These are phyloP conservation scores for Sula dactylatra DNA, from an alignment of 2,113 vertebrate species.

Conservation along the genomic window DNA sequence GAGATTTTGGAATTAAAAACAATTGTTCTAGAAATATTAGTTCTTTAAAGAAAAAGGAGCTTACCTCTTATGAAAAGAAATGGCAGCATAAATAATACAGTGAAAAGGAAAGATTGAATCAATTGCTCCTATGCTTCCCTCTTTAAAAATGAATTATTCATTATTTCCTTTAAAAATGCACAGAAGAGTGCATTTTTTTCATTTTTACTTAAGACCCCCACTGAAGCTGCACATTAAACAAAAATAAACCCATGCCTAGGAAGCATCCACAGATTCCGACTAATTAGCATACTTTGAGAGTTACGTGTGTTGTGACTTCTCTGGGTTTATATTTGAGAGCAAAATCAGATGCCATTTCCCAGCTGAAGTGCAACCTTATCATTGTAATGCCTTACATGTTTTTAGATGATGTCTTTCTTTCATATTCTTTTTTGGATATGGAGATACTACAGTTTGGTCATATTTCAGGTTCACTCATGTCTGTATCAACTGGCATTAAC, in stretches of 20 bases:
- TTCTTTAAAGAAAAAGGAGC: neutral
- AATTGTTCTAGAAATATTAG: neutral
- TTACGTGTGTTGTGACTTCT: neutral
- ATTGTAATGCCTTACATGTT: neutral
- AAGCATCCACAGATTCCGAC: neutral
- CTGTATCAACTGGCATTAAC: neutral
- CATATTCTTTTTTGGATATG: neutral
- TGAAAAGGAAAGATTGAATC: neutral
- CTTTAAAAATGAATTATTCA: slow-evolving; percentile 50
- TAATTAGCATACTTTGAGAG: neutral
- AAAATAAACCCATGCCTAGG: neutral
- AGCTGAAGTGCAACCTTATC: neutral
- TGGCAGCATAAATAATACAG: neutral
- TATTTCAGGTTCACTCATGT: neutral
- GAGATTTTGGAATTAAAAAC: neutral
- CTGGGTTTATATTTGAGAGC: neutral
- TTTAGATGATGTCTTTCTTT: neutral
- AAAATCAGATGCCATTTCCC: neutral
- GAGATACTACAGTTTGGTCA: neutral
- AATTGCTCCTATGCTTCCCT: slow-evolving; percentile 2
- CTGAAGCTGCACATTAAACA: neutral
- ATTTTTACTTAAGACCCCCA: neutral
- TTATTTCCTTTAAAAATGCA: slow-evolving; percentile 32
- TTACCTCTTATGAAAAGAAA: neutral
- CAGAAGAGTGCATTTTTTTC: neutral